Base-by-base conservation (phyloP, 53 echinoderm and acorn worm genomes). In the Holothuria scabra region DNA sequence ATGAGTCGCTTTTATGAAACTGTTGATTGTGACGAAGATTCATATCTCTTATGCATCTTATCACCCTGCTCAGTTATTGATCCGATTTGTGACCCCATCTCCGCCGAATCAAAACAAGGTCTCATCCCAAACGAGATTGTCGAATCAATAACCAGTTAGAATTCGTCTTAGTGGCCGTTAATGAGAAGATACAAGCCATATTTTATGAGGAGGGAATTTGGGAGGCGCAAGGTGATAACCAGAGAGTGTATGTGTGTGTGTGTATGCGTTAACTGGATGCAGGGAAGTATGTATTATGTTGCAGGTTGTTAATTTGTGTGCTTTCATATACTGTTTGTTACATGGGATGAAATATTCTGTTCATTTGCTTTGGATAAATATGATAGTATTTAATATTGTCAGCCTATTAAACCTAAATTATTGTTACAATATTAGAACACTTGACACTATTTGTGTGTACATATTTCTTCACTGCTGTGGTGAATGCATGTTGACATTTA, bases 31-130 rank as follows among this genome's bases (percentile, higher is more conserved):
- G 48, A 72, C 46, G 48, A 72, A 72, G 72, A 72, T 72, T 72
- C 72, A 72, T 72, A 72, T 72, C 72, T 72, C 46, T 72, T 44
- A 72, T 46, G 72, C 72, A 72, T 72, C 72, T 72, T 34, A 46
- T 72, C 25, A 28, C 72, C 46, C 72, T 72, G 72, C 72, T 72
- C 72, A 72, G 72, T 72, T 72, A 72, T 72, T 72, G 72, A 72
- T 72, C 72, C 72, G 72, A 72, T 72, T 72, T 72, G 72, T 72
- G 72, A 72, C 72, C 72, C 72, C 72, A 72, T 72, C 72, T 72
- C 72, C 23, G 72, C 72, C 24, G 72, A 72, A 72, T 72, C 72
- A 72, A 72, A 72, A 72, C 72, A 72, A 72, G 72, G 72, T 72
- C 72, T 72, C 72, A 46, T 46, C 72, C 72, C 72, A 72, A 72